Evolutionary conservation across 1,140 invertebrate species (phyloP).

Genomic region (Triops longicaudatus): DNA sequence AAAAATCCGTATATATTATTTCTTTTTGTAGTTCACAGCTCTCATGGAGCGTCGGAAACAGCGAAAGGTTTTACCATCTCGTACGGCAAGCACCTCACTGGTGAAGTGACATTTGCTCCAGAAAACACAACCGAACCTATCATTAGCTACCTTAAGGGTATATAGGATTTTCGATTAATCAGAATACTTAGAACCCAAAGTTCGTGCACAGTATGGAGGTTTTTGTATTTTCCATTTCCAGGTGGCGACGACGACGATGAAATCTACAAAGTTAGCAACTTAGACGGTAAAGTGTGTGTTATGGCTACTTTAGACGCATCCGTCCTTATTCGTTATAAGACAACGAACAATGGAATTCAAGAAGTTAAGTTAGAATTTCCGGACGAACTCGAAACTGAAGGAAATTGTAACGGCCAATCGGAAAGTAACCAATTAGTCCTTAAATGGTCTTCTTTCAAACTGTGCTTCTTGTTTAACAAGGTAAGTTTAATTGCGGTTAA

Average conservation of each 20-base stretch:
- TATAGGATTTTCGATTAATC: not conserved
- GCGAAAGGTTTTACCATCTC: not conserved
- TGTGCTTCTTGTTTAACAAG: constrained; percentile 21
- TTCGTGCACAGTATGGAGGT: not conserved
- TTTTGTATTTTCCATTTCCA: too few species aligned
- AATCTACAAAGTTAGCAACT: constrained; percentile 14
- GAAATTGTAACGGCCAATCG: constrained; percentile 15
- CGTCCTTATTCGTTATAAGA: constrained; percentile 20
- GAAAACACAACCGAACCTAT: not conserved
- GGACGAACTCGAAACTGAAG: constrained; percentile 2
- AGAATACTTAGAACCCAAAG: not conserved
- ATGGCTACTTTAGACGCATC: constrained; percentile 24
- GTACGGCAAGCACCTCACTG: not conserved
- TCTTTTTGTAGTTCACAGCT: not conserved
- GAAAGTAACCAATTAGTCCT: constrained; percentile 17
- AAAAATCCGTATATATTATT: not conserved
- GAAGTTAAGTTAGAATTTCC: constrained; percentile 26
- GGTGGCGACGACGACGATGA: constrained; percentile 17
- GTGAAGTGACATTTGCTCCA: not conserved
- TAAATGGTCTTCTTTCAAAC: constrained; percentile 22
- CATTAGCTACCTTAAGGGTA: not conserved
- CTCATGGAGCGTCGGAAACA: not conserved
- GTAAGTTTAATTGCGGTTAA: not conserved
- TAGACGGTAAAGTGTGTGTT: constrained; percentile 25
- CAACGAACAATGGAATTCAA: constrained; percentile 18